Evolutionary conservation across 2,113 vertebrate species (phyloP), one percentile per base, ranked within the genome.

Genomic region (Cynoglossus semilaevis): DNA sequence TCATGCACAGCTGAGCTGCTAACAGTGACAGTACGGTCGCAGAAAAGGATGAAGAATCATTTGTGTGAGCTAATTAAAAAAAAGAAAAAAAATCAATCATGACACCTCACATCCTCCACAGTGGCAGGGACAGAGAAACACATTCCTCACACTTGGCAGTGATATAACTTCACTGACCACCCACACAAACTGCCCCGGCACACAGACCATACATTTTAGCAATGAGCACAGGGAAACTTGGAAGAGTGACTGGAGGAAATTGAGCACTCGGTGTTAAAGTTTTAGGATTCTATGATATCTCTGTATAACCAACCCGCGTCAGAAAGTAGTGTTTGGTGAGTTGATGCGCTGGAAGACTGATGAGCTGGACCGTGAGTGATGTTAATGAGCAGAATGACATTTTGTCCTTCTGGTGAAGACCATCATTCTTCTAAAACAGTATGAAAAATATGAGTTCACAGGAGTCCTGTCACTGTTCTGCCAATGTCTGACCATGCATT

Each of bases 21-120:
- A 17, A 29, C 35, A 12, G 50, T 11, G 43, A 63, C 62, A 19
- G 29, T 2, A 17, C 9, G n/a, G 47, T 37, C 12, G 18, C 11
- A 1, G 52, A 45, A 47, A 29, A 29, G 22, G 22, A 29, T 29
- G 51, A 35, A 44, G 15, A 51, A 18, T 58, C 69, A 58, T 66
- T 72, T 61, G 46, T 36, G 68, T 5, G 49, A 58, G 59, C 52
- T 66, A 68, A 76, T 79, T 63, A 37, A 2, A 17, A 45, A 44
- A 45, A 45, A 45, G 5, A 45, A 63, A 69, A 70, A 38, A 63
- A 55, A 15, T n/a, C 17, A n/a, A 47, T 57, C 48, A 34, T 15
- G 15, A 58, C 16, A 15, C 8, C 47, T 34, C 48, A 15, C 22
- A 22, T 53, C 41, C 41, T 22, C 48, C 3, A 19, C 49, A 50